phyloP scores from a whole-genome alignment of 1,140 invertebrate genomes.

The Orussus abietinus region DNA sequence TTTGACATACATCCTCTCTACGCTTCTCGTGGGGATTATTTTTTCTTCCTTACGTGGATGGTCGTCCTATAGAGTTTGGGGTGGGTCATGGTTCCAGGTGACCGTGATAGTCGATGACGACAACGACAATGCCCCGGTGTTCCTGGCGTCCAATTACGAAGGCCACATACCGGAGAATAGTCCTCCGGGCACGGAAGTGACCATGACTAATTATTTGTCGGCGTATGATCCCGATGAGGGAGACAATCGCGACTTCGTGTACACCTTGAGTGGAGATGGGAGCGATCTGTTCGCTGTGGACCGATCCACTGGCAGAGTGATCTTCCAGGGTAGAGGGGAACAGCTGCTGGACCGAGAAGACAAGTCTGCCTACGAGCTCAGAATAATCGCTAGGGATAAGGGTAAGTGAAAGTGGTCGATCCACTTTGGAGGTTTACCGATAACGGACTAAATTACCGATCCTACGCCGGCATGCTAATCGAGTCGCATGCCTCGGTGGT shows the following conservation, averaged over 20 bases:
- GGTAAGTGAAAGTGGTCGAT: constrained; percentile 42
- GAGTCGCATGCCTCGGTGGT: no score
- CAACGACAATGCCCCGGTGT: constrained; percentile 86
- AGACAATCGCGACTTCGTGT: constrained; percentile 70
- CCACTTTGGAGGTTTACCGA: not conserved
- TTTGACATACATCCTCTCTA: no score
- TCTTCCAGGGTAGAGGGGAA: constrained; percentile 54
- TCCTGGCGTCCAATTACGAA: constrained; percentile 68
- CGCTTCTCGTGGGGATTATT: no score
- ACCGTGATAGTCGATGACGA: constrained; percentile 79
- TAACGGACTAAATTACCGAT: no score
- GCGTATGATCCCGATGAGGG: constrained; percentile 77
- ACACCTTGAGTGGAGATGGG: constrained; percentile 70
- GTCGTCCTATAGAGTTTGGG: no score
- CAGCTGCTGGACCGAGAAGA: constrained; percentile 68
- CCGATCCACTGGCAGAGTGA: constrained; percentile 62
- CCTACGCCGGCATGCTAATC: no score
- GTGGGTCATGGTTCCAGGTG: constrained; percentile 55
- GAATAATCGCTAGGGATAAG: constrained; percentile 70
- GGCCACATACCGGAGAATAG: constrained; percentile 79
- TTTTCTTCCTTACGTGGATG: not conserved
- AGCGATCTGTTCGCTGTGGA: constrained; percentile 75
- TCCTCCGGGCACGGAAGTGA: constrained; percentile 66
- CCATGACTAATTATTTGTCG: constrained; percentile 62
- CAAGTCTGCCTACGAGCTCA: constrained; percentile 64